These are phyloP conservation scores for Subacronicta megacephala DNA, from an alignment of 2,888 invertebrate species.

Conservation along the genomic window DNA sequence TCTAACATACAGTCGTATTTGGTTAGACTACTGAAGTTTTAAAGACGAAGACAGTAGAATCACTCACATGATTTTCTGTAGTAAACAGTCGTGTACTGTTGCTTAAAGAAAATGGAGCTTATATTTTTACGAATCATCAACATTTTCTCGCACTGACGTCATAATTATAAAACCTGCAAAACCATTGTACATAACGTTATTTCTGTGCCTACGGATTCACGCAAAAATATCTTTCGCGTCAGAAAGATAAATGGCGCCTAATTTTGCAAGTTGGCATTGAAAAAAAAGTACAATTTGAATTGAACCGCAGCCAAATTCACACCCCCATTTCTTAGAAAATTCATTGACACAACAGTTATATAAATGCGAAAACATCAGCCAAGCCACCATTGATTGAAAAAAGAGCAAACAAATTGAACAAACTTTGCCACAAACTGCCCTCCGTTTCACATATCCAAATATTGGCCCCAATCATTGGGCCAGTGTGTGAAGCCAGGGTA, in stretches of 20 bases:
- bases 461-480: conserved; percentile 8
- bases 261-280: conserved; percentile 6
- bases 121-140: no score
- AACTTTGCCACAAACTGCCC: no score
- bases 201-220: neutral
- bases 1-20: no score
- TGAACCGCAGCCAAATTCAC: conserved; percentile 26
- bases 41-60: no score
- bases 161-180: no score
- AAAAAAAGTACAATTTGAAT: neutral
- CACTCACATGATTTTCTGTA: no score
- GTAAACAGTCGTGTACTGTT: neutral
- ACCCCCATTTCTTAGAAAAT: conserved; percentile 14
- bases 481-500: conserved; percentile 15
- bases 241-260: conserved; percentile 17
- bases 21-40: no score
- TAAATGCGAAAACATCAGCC: neutral
- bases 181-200: no score
- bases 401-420: neutral
- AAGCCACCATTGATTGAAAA: neutral
- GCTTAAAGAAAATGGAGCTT: neutral
- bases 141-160: neutral
- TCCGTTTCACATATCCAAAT: no score
- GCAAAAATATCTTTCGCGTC: neutral
- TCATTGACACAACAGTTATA: conserved; percentile 3